Evolutionary conservation across 2,797 vertebrate species (phyloP).

Genomic region (Schizopygopsis malacanthus): DNA sequence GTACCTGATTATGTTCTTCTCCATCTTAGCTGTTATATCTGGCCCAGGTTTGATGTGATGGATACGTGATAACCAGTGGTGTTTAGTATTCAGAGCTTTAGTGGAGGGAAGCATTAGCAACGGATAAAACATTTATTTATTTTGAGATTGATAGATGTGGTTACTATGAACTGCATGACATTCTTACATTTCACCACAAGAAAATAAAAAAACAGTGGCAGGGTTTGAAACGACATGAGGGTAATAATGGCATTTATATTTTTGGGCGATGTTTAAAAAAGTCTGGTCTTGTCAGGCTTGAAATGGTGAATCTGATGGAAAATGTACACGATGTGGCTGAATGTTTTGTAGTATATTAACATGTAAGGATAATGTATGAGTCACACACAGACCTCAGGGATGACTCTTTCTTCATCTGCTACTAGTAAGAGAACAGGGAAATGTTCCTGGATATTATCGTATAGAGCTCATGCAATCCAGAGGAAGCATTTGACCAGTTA

Average conservation of each 20-base stretch:
- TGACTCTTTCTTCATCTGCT: slow-evolving; percentile 14
- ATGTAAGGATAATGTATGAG: not conserved
- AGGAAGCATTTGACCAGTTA: slow-evolving; percentile 6
- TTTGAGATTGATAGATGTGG: not conserved
- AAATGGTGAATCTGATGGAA: slow-evolving; percentile 7
- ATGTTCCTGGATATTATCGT: not conserved
- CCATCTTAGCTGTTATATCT: not conserved
- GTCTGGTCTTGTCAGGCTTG: not conserved
- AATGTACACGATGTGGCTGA: not conserved
- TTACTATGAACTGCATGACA: not conserved
- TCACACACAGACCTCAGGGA: slow-evolving; percentile 34
- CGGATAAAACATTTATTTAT: not conserved
- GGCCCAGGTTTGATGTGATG: not conserved
- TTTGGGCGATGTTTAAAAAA: not conserved
- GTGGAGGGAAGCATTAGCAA: not conserved
- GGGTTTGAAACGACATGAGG: not conserved
- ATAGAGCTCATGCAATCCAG: not conserved
- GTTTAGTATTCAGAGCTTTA: not conserved
- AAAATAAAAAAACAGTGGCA: not conserved
- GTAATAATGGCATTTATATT: not conserved
- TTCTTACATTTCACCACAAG: not conserved
- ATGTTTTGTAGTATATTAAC: slow-evolving; percentile 15
- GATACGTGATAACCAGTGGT: not conserved
- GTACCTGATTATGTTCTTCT: not conserved
- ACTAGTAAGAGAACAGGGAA: not conserved